Conservation (phyloP, 2,888 invertebrate species). For the Chalcis sispes region DNA sequence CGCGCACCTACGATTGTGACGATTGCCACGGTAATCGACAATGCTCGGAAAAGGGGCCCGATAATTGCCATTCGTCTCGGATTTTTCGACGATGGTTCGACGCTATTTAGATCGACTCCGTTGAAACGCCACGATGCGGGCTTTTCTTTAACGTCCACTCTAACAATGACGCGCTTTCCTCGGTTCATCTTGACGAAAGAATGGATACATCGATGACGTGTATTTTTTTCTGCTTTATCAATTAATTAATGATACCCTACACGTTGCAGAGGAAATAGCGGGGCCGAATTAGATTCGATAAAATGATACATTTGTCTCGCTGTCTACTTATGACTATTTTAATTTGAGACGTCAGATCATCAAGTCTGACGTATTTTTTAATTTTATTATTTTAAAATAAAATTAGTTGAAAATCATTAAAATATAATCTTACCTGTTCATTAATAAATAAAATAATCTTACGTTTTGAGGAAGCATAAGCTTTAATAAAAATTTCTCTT, state of each 20-base stretch:
- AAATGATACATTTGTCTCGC: slow-evolving; percentile 22
- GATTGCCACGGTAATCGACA: slow-evolving; percentile 22
- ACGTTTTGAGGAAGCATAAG: too few relatives aligned
- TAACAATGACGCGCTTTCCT: background rate
- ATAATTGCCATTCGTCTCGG: slow-evolving; percentile 30
- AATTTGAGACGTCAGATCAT: background rate
- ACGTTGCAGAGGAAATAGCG: slow-evolving; percentile 5
- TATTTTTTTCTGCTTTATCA: slow-evolving; percentile 14
- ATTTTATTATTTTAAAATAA: too few relatives aligned
- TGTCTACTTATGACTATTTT: background rate
- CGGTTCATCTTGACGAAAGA: background rate
- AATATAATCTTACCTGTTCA: too few relatives aligned
- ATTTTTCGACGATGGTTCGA: slow-evolving; percentile 11
- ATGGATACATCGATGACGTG: slow-evolving; percentile 4
- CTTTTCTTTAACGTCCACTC: slow-evolving; percentile 16
- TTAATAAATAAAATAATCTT: too few relatives aligned
- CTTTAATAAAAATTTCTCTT: too few relatives aligned
- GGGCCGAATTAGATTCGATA: slow-evolving; percentile 12
- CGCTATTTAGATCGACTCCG: background rate
- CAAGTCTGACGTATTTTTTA: too few relatives aligned
- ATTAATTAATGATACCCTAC: slow-evolving; percentile 16
- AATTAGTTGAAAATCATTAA: too few relatives aligned
- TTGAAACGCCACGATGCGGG: too few relatives aligned
- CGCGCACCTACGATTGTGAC: slow-evolving; percentile 32
- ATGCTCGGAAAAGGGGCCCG: background rate